phyloP scores from a whole-genome alignment of 2,797 vertebrate species.

The Anguilla obscura region DNA sequence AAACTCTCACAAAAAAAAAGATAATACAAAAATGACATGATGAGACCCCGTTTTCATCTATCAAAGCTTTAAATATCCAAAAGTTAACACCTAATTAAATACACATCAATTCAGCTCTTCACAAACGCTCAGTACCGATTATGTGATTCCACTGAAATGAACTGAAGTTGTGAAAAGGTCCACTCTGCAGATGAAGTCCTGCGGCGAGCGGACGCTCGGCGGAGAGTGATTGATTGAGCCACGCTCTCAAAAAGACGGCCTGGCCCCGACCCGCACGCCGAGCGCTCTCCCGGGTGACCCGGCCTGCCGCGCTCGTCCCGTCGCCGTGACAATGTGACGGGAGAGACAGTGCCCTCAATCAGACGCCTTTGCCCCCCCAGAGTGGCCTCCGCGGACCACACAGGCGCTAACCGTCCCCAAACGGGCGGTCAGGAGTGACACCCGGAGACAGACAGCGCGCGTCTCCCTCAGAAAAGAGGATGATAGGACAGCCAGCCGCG shows the following conservation, averaged over 20 bases:
- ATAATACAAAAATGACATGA: background rate
- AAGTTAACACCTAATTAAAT: conserved; percentile 16
- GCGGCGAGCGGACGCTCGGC: conserved; percentile 38
- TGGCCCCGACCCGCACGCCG: conserved; percentile 56
- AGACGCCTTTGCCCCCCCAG: conserved; percentile 32
- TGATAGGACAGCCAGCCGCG: background rate
- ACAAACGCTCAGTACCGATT: background rate
- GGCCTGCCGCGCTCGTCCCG: conserved; percentile 14
- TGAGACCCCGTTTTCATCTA: background rate
- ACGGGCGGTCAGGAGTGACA: background rate
- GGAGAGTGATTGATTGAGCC: conserved; percentile 63
- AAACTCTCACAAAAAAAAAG: conserved; percentile 1
- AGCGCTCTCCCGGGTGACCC: conserved; percentile 55
- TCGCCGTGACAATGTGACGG: background rate
- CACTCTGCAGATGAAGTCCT: conserved; percentile 53
- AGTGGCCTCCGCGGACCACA: conserved; percentile 36
- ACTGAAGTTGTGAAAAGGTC: conserved; percentile 38
- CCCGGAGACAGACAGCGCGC: background rate
- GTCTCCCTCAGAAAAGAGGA: background rate
- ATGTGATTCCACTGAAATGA: background rate
- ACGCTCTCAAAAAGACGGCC: conserved; percentile 48
- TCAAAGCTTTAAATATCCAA: background rate
- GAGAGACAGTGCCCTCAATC: conserved; percentile 40
- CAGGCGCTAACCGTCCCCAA: conserved; percentile 14
- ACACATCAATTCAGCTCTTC: background rate